These are phyloP conservation scores for Chloroceryle inda DNA, from an alignment of 2,797 vertebrate genomes.

Conservation along the genomic window DNA sequence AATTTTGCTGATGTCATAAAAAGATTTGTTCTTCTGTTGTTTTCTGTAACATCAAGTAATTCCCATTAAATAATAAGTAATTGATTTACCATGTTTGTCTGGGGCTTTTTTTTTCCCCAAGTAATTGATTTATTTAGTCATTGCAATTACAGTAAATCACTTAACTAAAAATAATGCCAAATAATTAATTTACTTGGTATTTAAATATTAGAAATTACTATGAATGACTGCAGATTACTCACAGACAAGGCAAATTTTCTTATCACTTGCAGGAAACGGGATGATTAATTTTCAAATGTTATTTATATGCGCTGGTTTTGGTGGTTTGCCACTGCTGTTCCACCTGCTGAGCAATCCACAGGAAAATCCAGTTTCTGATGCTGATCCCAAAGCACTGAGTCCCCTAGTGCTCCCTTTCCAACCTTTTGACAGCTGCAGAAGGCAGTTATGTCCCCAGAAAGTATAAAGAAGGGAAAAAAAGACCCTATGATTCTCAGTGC, in stretches of 20 bases:
- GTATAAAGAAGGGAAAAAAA: neutral
- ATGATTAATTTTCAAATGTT: constrained; percentile 31
- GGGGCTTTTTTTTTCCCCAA: neutral
- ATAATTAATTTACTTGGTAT: constrained; percentile 56
- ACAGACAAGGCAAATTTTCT: constrained; percentile 24
- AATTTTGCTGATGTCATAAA: constrained; percentile 44
- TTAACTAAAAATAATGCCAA: constrained; percentile 42
- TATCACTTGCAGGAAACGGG: constrained; percentile 38
- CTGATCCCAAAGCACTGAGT: neutral
- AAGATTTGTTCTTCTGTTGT: constrained; percentile 33
- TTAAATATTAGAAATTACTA: constrained; percentile 36
- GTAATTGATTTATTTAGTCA: constrained; percentile 38
- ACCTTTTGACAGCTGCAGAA: neutral
- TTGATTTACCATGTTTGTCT: constrained; percentile 22
- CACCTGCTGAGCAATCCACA: neutral
- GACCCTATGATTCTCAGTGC: rapidly evolving
- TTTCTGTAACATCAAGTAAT: constrained; percentile 17
- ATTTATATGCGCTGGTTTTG: neutral
- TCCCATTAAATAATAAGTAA: constrained; percentile 46
- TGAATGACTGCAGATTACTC: constrained; percentile 33
- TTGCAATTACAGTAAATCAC: constrained; percentile 30
- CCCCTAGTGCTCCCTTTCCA: neutral
- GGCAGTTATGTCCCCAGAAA: neutral
- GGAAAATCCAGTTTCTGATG: neutral
- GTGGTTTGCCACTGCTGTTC: neutral